phyloP scores from a whole-genome alignment of 2,888 invertebrate genomes.

The Andrena trimmerana region DNA sequence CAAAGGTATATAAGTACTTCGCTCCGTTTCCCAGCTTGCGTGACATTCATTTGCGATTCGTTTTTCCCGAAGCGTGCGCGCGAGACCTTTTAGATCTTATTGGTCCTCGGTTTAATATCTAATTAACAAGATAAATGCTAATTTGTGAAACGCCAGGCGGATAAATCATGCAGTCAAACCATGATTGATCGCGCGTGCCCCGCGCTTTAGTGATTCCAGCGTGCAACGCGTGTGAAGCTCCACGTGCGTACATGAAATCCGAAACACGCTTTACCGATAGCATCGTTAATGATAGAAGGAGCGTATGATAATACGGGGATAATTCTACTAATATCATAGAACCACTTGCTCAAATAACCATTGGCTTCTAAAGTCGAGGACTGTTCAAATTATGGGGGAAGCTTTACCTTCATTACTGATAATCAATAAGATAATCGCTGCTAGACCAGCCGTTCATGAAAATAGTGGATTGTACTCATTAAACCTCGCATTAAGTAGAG shows the following conservation, averaged over 20 bases:
- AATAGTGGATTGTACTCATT: neutral
- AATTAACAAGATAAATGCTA: slow-evolving; percentile 11
- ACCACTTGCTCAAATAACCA: neutral
- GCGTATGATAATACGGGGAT: neutral
- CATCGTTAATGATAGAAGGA: slow-evolving; percentile 3
- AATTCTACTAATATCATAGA: slow-evolving; percentile 1
- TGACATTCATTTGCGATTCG: neutral
- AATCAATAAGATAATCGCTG: neutral
- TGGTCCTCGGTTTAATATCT: neutral
- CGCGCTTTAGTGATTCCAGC: neutral
- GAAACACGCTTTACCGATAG: neutral
- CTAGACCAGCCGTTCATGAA: neutral
- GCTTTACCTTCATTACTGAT: neutral
- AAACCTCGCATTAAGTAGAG: neutral
- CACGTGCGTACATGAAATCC: neutral
- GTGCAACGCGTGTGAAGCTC: neutral
- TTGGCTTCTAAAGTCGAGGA: neutral
- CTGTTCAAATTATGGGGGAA: neutral
- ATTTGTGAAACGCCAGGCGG: neutral
- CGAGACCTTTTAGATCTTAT: neutral
- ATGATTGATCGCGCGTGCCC: neutral
- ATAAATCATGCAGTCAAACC: neutral
- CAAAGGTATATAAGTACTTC: neutral
- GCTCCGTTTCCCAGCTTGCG: neutral
- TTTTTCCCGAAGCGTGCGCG: neutral